These are phyloP conservation scores for Madoqua kirkii DNA, from an alignment of 2,113 vertebrate species.

Conservation along the genomic window DNA sequence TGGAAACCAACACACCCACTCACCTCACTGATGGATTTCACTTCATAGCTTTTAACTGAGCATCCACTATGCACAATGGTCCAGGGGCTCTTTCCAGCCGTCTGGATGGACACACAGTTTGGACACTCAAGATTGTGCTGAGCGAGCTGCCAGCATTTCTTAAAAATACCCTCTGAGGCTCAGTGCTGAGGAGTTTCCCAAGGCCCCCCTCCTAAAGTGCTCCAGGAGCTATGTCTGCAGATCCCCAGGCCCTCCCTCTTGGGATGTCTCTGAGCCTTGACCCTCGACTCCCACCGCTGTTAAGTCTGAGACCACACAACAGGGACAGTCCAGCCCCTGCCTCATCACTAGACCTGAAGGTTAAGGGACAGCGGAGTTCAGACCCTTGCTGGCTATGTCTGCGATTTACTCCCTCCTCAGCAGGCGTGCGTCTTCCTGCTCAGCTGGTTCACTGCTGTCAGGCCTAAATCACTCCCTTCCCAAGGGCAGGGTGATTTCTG, in stretches of 20 bases:
- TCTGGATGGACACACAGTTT: fast-evolving
- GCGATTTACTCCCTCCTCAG: fast-evolving
- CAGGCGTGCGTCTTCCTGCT: fast-evolving
- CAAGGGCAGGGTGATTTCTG: background rate
- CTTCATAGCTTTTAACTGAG: background rate
- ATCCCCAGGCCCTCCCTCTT: fast-evolving
- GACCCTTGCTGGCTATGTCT: fast-evolving
- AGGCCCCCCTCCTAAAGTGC: fast-evolving
- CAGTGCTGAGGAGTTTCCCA: background rate
- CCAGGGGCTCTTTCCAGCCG: fast-evolving
- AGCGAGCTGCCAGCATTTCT: background rate
- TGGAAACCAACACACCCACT: fast-evolving
- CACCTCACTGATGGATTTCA: fast-evolving
- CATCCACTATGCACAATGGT: fast-evolving
- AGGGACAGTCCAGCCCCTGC: fast-evolving
- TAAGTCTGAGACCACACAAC: background rate
- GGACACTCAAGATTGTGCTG: fast-evolving
- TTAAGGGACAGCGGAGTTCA: background rate
- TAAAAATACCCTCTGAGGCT: background rate
- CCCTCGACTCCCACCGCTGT: background rate
- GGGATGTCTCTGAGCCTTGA: background rate
- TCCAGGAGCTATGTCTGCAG: background rate
- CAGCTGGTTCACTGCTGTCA: background rate
- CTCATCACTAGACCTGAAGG: background rate
- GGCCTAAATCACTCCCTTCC: background rate